These are phyloP conservation scores for Portunus trituberculatus DNA, from an alignment of 1,140 invertebrate species.

Conservation along the genomic window DNA sequence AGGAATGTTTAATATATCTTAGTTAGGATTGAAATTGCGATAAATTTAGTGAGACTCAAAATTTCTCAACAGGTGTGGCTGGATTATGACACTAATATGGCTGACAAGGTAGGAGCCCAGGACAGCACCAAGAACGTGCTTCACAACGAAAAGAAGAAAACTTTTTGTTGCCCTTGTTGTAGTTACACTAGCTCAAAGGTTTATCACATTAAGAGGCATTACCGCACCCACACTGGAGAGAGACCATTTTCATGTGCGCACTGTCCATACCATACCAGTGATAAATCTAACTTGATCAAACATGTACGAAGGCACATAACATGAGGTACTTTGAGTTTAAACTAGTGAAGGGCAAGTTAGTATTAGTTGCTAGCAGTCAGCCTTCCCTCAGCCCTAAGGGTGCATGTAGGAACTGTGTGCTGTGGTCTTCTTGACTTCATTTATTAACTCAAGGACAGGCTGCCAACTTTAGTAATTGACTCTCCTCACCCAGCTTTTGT, in stretches of 20 bases:
- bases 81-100: constrained; percentile 61
- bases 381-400: too few relatives aligned
- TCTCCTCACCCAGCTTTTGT: too few relatives aligned
- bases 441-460: too few relatives aligned
- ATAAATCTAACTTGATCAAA: constrained; percentile 64
- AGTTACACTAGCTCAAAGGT: constrained; percentile 56
- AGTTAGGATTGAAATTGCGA: background rate
- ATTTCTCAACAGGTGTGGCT: constrained; percentile 63
- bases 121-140: background rate
- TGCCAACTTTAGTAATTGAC: too few relatives aligned
- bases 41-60: constrained; percentile 42
- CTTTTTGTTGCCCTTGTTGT: background rate
- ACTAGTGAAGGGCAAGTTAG: too few relatives aligned
- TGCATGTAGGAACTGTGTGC: too few relatives aligned
- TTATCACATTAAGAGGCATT: constrained; percentile 70
- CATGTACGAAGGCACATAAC: constrained; percentile 51
- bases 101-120: constrained; percentile 54
- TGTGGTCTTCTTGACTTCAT: too few relatives aligned
- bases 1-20: background rate
- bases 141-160: constrained; percentile 8
- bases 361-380: too few relatives aligned
- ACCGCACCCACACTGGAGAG: constrained; percentile 74
- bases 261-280: constrained; percentile 62
- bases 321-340: too few relatives aligned
- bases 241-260: constrained; percentile 68